Evolutionary conservation across 2,888 invertebrate genomes (phyloP).

Genomic region (Drosophila borborema): DNA sequence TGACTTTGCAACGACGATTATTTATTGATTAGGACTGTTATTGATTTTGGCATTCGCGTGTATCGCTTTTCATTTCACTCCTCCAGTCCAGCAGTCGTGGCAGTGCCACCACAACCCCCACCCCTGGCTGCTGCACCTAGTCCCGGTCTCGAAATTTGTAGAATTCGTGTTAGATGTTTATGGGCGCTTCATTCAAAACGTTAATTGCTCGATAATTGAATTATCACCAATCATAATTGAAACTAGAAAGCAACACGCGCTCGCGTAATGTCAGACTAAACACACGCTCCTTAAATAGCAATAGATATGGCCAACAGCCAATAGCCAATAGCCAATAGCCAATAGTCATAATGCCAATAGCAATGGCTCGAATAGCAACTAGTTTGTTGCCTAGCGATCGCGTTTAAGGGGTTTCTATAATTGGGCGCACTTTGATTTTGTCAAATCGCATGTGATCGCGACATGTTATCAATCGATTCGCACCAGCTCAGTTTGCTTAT

Average conservation of each 20-base stretch:
- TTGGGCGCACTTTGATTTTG: conserved; percentile 52
- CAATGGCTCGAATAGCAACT: not conserved
- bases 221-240: conserved; percentile 73
- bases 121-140: not conserved
- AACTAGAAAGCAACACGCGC: conserved; percentile 60
- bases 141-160: not conserved
- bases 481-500: conserved; percentile 11
- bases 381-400: conserved; percentile 45
- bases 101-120: too few relatives aligned
- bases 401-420: conserved; percentile 36
- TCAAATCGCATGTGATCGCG: conserved; percentile 24
- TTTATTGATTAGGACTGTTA: conserved; percentile 61
- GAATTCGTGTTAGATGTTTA: conserved; percentile 38
- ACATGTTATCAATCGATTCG: conserved; percentile 6
- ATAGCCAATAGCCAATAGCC: not conserved
- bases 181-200: conserved; percentile 55
- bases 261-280: conserved; percentile 39
- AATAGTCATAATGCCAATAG: not conserved
- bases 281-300: conserved; percentile 30
- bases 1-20: conserved; percentile 56
- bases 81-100: not conserved
- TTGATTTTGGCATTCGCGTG: conserved; percentile 44
- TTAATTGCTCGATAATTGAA: conserved; percentile 76
- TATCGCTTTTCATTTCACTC: conserved; percentile 47
- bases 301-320: not conserved